A percentile compares a stretch with the other conserved stretches of the same genome.
Conservation (phyloP, 2,113 vertebrate genomes). For the Platanista minor region DNA sequence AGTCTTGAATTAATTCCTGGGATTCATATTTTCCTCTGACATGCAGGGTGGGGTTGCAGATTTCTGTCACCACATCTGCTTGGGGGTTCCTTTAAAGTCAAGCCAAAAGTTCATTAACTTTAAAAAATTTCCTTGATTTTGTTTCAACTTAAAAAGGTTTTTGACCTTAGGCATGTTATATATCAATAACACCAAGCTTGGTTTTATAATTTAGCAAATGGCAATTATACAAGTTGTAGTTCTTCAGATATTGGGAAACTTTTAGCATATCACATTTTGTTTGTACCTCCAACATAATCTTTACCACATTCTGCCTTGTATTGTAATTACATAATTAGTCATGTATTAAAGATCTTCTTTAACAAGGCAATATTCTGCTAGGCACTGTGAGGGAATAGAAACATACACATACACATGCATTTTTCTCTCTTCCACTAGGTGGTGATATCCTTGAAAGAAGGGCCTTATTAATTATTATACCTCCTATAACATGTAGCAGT, state of each 20-base stretch:
- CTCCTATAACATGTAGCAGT: not conserved
- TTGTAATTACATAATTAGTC: not conserved
- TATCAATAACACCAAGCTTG: not conserved
- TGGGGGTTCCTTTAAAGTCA: slow-evolving; percentile 27
- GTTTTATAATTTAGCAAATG: slow-evolving; percentile 47
- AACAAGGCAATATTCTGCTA: not conserved
- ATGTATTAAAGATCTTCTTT: not conserved
- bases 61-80: not conserved
- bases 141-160: slow-evolving; percentile 29
- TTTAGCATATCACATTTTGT: not conserved
- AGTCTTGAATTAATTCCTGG: slow-evolving; percentile 25
- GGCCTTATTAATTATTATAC: not conserved
- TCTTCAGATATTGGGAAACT: not conserved
- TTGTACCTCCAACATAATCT: not conserved
- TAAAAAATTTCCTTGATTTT: slow-evolving; percentile 4
- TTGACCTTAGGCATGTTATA: slow-evolving; percentile 10
- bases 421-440: not conserved
- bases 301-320: not conserved
- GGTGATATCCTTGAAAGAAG: not conserved
- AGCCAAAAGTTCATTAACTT: slow-evolving; percentile 55
- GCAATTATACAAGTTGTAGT: not conserved
- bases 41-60: not conserved
- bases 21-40: slow-evolving; percentile 41
- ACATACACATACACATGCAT: not conserved
- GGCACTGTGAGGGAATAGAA: not conserved